Base-by-base conservation (phyloP, 2,888 invertebrate genomes). In the Hermodice carunculata region DNA sequence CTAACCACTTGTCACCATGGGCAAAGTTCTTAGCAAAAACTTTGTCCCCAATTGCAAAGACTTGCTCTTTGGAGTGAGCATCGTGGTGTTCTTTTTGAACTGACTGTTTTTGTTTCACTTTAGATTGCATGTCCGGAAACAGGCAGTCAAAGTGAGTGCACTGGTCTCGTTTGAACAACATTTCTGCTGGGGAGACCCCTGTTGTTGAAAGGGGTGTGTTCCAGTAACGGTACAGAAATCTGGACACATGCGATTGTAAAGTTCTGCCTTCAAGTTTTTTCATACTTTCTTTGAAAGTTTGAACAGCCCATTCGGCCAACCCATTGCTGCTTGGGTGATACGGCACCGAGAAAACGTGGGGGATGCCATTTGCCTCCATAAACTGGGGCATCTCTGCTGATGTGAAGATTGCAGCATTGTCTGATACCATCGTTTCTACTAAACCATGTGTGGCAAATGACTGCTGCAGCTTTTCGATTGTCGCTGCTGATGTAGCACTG, bases 401-500 rank as follows among this genome's bases (percentile, higher is more conserved):
- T 6, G 58, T 64, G 61, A 78, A 76, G 26, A 49, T 48, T n/a
- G 70, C 42, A 19, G 62, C 71, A 66, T 74, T 78, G 44, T 78
- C 76, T 1, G 57, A 54, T 4, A 74, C 71, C 17, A 77, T 19
- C 14, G 54, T 61, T 6, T 73, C 64, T 19, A 71, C 75, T 8
- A 74, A 37, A 32, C 76, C 76, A 44, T 67, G 44, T 22, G 28
- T 56, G 8, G 71, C 65, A 31, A n/a, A n/a, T n/a, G n/a, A n/a
- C n/a, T n/a, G n/a, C n/a, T n/a, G n/a, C n/a, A n/a, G n/a, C n/a
- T n/a, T n/a, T n/a, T n/a, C n/a, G n/a, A n/a, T 14, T 44, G 44
- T 44, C 3, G 44, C 44, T 17, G 3, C 44, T 24, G 24, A 24
- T 4, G 43, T 43, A 5, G 4, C 26, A 44, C 3, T 44, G 19